A percentile compares a stretch with the other conserved stretches of the same genome.
These are phyloP conservation scores for Agrochola litura DNA, from an alignment of 2,888 invertebrate genomes.

Conservation along the genomic window DNA sequence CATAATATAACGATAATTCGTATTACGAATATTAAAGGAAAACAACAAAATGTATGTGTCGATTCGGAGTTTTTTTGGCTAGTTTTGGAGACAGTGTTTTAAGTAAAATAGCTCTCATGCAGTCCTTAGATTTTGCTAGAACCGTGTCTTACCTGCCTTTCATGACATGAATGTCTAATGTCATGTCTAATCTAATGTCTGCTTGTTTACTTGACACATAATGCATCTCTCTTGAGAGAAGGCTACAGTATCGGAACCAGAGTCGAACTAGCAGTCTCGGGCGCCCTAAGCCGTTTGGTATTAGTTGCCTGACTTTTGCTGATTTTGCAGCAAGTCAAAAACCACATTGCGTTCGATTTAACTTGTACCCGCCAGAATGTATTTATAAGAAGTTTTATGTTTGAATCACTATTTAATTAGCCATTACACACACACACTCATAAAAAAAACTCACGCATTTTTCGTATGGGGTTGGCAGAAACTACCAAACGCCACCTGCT, in stretches of 20 bases:
- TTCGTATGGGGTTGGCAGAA: neutral
- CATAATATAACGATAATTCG: neutral
- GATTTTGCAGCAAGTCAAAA: neutral
- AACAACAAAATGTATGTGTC: neutral
- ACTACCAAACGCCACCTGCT: neutral
- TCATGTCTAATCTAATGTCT: too few species aligned
- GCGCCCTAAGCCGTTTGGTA: too few species aligned
- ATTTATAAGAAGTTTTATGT: neutral
- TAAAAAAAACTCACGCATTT: neutral
- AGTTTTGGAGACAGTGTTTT: neutral
- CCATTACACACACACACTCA: neutral
- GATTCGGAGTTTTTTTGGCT: neutral
- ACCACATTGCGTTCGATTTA: neutral
- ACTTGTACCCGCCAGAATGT: neutral
- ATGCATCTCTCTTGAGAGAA: neutral
- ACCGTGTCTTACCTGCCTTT: neutral
- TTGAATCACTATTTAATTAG: neutral
- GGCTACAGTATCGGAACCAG: neutral
- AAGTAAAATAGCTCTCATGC: neutral
- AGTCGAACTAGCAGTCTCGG: neutral
- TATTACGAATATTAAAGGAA: neutral
- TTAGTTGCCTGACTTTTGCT: neutral
- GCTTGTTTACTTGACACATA: slow-evolving; percentile 15
- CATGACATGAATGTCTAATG: neutral
- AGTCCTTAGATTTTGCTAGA: neutral